A percentile compares a stretch with the other conserved stretches of the same genome.
Evolutionary conservation across 2,888 invertebrate genomes (phyloP).

Genomic region (Cabera pusaria): DNA sequence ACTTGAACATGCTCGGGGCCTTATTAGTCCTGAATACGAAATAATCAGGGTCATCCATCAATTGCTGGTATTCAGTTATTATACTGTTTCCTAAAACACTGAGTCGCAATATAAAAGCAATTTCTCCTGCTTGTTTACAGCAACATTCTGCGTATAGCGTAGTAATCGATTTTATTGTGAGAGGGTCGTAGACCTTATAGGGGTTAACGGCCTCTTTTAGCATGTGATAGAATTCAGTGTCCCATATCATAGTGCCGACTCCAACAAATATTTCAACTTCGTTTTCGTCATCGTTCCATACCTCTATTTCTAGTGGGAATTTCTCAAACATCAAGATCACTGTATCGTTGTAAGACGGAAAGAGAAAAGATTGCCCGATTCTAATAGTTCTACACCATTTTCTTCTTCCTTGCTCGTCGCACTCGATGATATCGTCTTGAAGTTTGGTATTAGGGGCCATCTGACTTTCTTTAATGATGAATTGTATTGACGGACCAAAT

Average conservation of each 20-base stretch:
- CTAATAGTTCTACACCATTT: constrained; percentile 66
- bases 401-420: constrained; percentile 55
- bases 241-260: constrained; percentile 69
- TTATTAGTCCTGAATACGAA: constrained; percentile 73
- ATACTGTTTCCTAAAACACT: constrained; percentile 77
- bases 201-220: constrained; percentile 65
- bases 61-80: constrained; percentile 71
- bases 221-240: constrained; percentile 72
- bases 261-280: constrained; percentile 71
- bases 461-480: constrained; percentile 76
- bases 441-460: constrained; percentile 51
- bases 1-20: constrained; percentile 72
- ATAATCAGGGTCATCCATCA: constrained; percentile 60
- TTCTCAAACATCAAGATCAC: constrained; percentile 67
- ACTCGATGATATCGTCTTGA: constrained; percentile 58
- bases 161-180: constrained; percentile 58
- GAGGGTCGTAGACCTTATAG: constrained; percentile 53
- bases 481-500: constrained; percentile 75
- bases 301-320: constrained; percentile 75
- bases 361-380: constrained; percentile 81
- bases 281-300: constrained; percentile 70
- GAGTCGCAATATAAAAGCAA: constrained; percentile 72
- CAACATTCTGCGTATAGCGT: constrained; percentile 58
- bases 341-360: constrained; percentile 72
- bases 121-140: constrained; percentile 64